Evolutionary conservation across 2,113 vertebrate species (phyloP).

Genomic region (Carassius carassius): DNA sequence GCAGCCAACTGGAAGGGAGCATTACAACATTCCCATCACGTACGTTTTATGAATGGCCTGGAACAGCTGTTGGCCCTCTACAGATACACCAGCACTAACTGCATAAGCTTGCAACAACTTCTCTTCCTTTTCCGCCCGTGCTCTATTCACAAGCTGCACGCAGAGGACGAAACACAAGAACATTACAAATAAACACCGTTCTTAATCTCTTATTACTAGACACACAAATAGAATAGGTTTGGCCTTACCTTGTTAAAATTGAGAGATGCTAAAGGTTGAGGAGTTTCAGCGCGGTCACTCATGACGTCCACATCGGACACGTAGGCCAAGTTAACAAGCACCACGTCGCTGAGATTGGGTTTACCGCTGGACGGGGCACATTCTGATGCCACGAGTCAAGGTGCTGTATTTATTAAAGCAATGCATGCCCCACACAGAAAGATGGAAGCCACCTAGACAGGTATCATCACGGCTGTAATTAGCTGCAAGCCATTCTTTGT

Average conservation of each 20-base stretch:
- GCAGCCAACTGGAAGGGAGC: no score
- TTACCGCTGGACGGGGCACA: constrained; percentile 88
- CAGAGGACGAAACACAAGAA: neutral
- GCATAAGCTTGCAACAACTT: constrained; percentile 99
- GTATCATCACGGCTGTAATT: neutral
- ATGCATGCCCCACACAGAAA: neutral
- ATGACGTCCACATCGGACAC: constrained; percentile 88
- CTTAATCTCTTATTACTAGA: neutral
- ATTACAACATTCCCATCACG: constrained; percentile 60
- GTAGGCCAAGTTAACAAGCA: constrained; percentile 87
- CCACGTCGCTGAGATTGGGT: constrained; percentile 84
- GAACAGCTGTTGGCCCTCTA: constrained; percentile 98
- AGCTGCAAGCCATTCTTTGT: neutral
- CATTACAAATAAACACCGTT: neutral
- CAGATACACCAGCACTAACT: constrained; percentile 96
- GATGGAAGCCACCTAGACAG: neutral
- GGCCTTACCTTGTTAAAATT: constrained; percentile 86
- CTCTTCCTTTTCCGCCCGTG: constrained; percentile 97
- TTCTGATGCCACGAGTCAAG: constrained; percentile 70
- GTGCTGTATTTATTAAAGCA: constrained; percentile 60
- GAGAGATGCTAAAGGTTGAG: constrained; percentile 86
- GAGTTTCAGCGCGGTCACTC: constrained; percentile 86
- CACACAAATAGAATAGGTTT: neutral
- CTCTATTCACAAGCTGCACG: constrained; percentile 93
- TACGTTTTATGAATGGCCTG: constrained; percentile 99